Evolutionary conservation across 1,140 invertebrate genomes (phyloP).

Genomic region (Rhyacophila brunnea): DNA sequence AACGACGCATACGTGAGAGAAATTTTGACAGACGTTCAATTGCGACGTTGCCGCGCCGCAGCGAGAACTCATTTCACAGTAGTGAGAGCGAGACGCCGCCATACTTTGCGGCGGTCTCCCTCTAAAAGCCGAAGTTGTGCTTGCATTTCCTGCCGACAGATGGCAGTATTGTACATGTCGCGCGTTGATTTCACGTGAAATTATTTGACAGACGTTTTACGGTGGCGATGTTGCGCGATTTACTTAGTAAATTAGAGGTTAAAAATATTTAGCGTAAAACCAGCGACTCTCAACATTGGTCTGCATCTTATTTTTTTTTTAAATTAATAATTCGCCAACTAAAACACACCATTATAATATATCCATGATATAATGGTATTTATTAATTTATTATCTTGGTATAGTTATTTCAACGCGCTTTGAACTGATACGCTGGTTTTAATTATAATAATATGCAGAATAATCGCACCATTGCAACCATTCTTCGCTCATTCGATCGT

Average conservation of each 20-base stretch:
- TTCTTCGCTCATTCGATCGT: too few species aligned
- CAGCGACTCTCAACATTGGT: too few species aligned
- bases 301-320: too few species aligned
- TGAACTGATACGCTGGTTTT: too few species aligned
- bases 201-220: background rate
- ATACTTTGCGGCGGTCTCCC: background rate
- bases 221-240: slow-evolving; percentile 12
- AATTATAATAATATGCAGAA: too few species aligned
- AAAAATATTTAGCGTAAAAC: too few species aligned
- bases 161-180: slow-evolving; percentile 3
- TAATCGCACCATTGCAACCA: too few species aligned
- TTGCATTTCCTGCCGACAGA: slow-evolving; percentile 5
- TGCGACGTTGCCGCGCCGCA: slow-evolving; percentile 12
- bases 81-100: slow-evolving; percentile 1
- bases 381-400: too few species aligned
- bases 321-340: too few species aligned
- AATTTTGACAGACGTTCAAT: slow-evolving; percentile 20
- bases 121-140: slow-evolving; percentile 14
- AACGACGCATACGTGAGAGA: slow-evolving; percentile 21
- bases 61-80: background rate
- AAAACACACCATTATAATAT: too few species aligned
- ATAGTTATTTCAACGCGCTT: too few species aligned
- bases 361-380: too few species aligned
- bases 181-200: background rate
- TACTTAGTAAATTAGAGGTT: background rate